Conservation (phyloP, 2,797 vertebrate species). For the Cottoperca gobio region DNA sequence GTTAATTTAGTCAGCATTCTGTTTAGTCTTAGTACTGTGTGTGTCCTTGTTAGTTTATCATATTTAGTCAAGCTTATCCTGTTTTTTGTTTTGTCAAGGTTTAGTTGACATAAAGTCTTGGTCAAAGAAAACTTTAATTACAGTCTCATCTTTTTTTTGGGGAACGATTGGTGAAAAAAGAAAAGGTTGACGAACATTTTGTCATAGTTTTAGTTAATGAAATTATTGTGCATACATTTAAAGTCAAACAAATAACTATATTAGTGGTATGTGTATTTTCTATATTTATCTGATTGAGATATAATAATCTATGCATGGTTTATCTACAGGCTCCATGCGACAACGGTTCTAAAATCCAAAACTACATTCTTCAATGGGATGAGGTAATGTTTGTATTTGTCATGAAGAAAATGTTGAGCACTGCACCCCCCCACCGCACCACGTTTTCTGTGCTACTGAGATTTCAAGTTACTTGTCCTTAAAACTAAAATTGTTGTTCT, state of each 20-base stretch:
- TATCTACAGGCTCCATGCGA: slow-evolving; percentile 91
- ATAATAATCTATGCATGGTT: slow-evolving; percentile 5
- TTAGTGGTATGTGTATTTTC: not conserved
- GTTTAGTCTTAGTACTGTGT: no score
- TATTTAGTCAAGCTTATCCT: no score
- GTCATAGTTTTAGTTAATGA: no score
- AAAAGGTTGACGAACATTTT: no score
- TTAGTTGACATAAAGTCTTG: no score
- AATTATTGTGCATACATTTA: not conserved
- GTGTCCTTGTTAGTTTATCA: no score
- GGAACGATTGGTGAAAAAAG: no score
- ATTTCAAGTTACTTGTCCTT: not conserved
- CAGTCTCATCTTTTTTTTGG: no score
- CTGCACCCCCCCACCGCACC: not conserved
- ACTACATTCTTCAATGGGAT: slow-evolving; percentile 96
- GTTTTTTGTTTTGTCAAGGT: no score
- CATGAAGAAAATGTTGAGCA: not conserved
- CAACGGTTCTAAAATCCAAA: slow-evolving; percentile 97
- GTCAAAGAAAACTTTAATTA: no score
- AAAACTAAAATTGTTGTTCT: slow-evolving; percentile 38
- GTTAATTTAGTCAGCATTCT: no score
- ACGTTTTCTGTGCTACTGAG: not conserved
- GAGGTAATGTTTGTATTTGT: slow-evolving; percentile 85
- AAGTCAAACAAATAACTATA: not conserved
- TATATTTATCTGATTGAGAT: not conserved